Base-by-base conservation (phyloP, 2,113 vertebrate genomes). In the Petromus typicus region DNA sequence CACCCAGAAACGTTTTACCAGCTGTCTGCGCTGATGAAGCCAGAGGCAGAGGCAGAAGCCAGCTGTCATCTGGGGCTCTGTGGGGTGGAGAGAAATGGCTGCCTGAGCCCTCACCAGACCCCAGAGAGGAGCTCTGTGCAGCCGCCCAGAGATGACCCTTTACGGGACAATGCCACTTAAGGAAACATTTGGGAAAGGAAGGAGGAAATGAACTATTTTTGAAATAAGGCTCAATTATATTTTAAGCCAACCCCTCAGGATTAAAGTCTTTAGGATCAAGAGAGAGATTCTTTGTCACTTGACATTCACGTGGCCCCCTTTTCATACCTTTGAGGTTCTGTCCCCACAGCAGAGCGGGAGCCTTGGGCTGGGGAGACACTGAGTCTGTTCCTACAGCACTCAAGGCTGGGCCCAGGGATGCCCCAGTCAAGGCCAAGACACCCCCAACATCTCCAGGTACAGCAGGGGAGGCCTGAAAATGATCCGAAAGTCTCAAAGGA, bases 41-140 rank as follows among this genome's bases (percentile, higher is more conserved):
- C 12, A 40, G 9, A 13, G 7, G 32, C 43, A 2, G 56, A 61
- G 32, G 3, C 0, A 0, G 67, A 75, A 6, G 37, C 45, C 20
- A 0, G 1, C 40, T 18, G 57, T 11, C 57, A 9, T n/a, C 34
- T 69, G 18, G n/a, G 48, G 37, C 43, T 43, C 66, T 17, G 13
- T 7, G 17, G 23, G n/a, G 4, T 54, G 20, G 54, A 93, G 7
- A 94, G 32, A 89, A 79, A 40, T 25, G 86, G 34, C 48, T 34
- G 5, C 69, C 34, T 8, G 9, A 34, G 30, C 23, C 37, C 23
- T 30, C 45, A 34, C 0, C 63, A 48, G 34, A 79, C 34, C 66
- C 67, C 27, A 10, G 27, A 67, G 22, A 86, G 34, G n/a, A 40
- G 27, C 3, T 0, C 75, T 11, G 13, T 63, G 14, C 5, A 0